Base-by-base conservation (phyloP, 1,140 invertebrate genomes). In the Trichonephila inaurata region DNA sequence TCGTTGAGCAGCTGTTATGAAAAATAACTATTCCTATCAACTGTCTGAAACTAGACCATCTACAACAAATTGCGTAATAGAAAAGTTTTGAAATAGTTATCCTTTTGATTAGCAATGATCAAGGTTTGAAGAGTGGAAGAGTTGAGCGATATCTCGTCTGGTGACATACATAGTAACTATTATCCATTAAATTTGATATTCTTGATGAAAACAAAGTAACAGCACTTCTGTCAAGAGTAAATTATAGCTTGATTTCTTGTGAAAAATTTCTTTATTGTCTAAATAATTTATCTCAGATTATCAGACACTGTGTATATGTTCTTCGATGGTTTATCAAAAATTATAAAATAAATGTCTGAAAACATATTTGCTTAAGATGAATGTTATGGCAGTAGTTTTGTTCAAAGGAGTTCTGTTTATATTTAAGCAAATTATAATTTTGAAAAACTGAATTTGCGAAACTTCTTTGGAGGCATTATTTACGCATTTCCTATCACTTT, bases 111-210 rank as follows among this genome's bases (percentile, higher is more conserved):
- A 21, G 72, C 14, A 77, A 33, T 77, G 28, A 77, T 77, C 72
- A 77, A 77, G 69, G 72, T 77, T 77, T 77, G 4, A 12, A 77
- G 33, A 40, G 6, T 33, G 14, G 4, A 21, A 77, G 33, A 33
- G 10, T 72, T 24, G 69, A 16, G 24, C 28, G 69, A 28, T 72
- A 72, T 72, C 69, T 72, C 16, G 69, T 77, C 33, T 77, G 72
- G 72, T 77, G 72, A 77, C 72, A 77, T 77, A 33, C 72, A 40
- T 77, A 33, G 28, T 77, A 77, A 77, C 72, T 77, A 77, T 77
- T 77, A 77, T 77, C 72, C 72, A 19, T 7, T 3, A 14, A 77
- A 77, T 18, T 40, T 77, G 72, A 77, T 77, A 77, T 28, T 40
- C 72, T 77, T 77, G 72, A 33, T 40, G 72, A 77, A 77, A 77